Evolutionary conservation across 1,140 invertebrate species (phyloP), one percentile per base, ranked within the genome.

Genomic region (Caerostris extrusa): DNA sequence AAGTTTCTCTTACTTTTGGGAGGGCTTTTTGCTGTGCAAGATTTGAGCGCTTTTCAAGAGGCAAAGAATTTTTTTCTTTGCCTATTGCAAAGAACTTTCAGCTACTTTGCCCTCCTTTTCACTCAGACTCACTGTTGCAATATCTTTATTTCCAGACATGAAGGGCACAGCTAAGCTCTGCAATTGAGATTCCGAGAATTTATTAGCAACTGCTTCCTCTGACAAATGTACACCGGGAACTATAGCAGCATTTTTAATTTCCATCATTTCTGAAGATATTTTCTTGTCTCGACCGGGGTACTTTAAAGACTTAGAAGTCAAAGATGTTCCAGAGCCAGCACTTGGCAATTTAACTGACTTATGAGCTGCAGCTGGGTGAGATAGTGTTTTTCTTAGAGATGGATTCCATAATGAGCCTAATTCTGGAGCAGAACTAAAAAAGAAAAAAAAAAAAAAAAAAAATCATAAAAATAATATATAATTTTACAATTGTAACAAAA

Each of bases 321-420:
- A 85, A n/a, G 95, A 92, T 6, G 17, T 10, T 57, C 93, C 95
- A 53, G 85, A 61, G 12, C 55, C 56, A 53, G 88, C 50, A 81
- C 64, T 93, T 34, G 71, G 14, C n/a, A 60, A 85, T 58, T 94
- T 94, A 7, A 19, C 60, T 57, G 93, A 93, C 58, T 94, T 94
- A 77, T 95, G 93, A 94, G 90, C 94, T 95, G 96, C 94, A 94
- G 95, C 91, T 69, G 96, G 96, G 93, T 96, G 96, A 3, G 95
- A 96, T 7, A 96, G 95, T 7, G 96, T 96, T 95, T 97, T 96
- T 92, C 96, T 95, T 67, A 96, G 91, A 91, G 95, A 95, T 90
- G 95, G 95, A 95, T 96, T 95, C 96, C 95, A 95, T 57, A 95
- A 81, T 14, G 95, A 95, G 12, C 94, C 93, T 61, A 96, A 95